Evolutionary conservation across 2,797 vertebrate species (phyloP).

Genomic region (Eleutherodactylus coqui): DNA sequence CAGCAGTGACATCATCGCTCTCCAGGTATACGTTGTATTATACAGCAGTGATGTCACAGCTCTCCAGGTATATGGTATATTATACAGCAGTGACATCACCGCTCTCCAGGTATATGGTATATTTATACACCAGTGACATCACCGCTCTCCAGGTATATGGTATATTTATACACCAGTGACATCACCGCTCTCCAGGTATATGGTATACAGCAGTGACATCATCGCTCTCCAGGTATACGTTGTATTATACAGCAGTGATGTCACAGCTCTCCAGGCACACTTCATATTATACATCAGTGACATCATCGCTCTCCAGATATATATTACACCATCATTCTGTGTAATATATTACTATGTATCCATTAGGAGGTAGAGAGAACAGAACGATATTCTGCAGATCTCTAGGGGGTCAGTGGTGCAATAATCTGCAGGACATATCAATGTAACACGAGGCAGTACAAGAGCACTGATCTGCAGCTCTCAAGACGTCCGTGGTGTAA

Average conservation of each 20-base stretch:
- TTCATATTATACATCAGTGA: no score
- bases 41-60: neutral
- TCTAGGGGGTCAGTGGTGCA: neutral
- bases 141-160: no score
- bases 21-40: no score
- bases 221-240: neutral
- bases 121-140: no score
- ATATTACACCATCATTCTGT: no score
- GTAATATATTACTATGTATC: neutral
- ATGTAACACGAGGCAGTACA: neutral
- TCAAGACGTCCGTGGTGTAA: slow-evolving; percentile 17
- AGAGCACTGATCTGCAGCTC: slow-evolving; percentile 13
- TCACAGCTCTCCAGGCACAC: neutral
- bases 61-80: no score
- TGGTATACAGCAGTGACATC: no score
- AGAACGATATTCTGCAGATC: neutral
- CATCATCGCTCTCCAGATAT: neutral
- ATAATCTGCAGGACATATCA: neutral
- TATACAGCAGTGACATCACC: no score
- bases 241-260: no score
- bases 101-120: neutral
- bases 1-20: no score
- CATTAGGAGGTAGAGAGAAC: neutral
- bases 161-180: no score
- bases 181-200: neutral